These are phyloP conservation scores for Hippopotamyrus pictus DNA, from an alignment of 2,797 vertebrate species.

Conservation along the genomic window DNA sequence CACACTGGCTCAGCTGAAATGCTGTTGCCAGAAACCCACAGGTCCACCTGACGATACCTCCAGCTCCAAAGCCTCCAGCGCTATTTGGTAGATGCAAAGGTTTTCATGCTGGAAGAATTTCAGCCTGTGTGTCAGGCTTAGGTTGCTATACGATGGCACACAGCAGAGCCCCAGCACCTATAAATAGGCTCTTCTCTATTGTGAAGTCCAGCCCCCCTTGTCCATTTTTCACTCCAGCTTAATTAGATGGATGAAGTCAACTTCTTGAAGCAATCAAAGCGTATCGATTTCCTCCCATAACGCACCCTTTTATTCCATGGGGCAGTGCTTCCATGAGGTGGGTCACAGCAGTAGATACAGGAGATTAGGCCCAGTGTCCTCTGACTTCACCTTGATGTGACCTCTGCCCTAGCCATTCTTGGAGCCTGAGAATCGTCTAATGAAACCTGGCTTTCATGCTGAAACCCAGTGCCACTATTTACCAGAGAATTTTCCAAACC, in stretches of 20 bases:
- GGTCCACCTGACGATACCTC: not conserved
- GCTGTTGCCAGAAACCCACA: not conserved
- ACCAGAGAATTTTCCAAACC: not conserved
- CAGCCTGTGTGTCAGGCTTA: conserved; percentile 27
- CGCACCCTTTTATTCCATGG: conserved; percentile 41
- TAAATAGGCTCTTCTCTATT: conserved; percentile 35
- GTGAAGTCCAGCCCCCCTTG: conserved; percentile 15
- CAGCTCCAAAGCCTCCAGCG: not conserved
- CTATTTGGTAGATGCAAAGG: conserved; percentile 11
- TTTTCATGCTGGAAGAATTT: conserved; percentile 37
- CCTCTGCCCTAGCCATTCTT: not conserved
- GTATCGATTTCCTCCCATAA: conserved; percentile 39
- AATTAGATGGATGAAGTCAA: conserved; percentile 43
- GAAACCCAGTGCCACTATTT: not conserved
- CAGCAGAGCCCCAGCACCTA: conserved; percentile 34
- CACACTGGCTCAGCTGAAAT: not conserved
- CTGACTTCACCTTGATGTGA: conserved; percentile 16
- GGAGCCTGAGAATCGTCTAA: not conserved
- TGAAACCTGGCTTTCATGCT: not conserved
- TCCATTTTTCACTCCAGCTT: conserved; percentile 30
- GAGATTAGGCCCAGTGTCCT: conserved; percentile 19
- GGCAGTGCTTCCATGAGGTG: conserved; percentile 19
- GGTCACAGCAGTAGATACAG: conserved; percentile 26
- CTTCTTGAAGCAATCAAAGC: conserved; percentile 46
- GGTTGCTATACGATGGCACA: conserved; percentile 32